These are phyloP conservation scores for Polypterus bichir DNA, from an alignment of 2,113 vertebrate species.

Conservation along the genomic window DNA sequence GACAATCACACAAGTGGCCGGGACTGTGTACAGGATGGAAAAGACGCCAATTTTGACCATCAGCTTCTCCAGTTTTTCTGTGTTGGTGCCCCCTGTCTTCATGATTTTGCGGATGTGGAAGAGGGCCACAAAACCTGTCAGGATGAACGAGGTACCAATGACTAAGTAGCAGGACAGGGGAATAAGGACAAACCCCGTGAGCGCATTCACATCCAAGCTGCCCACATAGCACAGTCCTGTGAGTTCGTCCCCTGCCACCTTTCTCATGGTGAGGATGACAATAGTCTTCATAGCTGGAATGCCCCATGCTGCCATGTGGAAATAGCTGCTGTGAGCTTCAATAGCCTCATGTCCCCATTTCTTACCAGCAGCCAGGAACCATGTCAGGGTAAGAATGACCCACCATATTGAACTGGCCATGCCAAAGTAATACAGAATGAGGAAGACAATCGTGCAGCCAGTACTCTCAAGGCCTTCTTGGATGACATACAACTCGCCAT, in stretches of 20 bases:
- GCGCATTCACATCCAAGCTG: slow-evolving; percentile 66
- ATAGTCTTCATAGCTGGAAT: slow-evolving; percentile 90
- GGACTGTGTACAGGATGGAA: slow-evolving; percentile 93
- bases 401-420: slow-evolving; percentile 98
- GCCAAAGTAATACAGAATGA: slow-evolving; percentile 92
- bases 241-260: slow-evolving; percentile 89
- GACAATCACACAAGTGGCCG: slow-evolving; percentile 88
- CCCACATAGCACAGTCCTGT: slow-evolving; percentile 92
- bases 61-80: slow-evolving; percentile 93
- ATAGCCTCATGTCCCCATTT: slow-evolving; percentile 98
- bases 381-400: slow-evolving; percentile 90
- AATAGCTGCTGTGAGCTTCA: slow-evolving; percentile 92
- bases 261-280: slow-evolving; percentile 85
- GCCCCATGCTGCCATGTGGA: slow-evolving; percentile 94
- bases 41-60: slow-evolving; percentile 97
- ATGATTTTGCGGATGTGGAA: slow-evolving; percentile 95
- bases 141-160: slow-evolving; percentile 87
- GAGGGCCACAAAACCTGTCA: slow-evolving; percentile 89
- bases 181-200: slow-evolving; percentile 84
- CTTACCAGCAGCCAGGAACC: slow-evolving; percentile 92
- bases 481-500: slow-evolving; percentile 80
- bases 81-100: slow-evolving; percentile 93
- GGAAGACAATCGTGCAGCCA: slow-evolving; percentile 90
- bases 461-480: slow-evolving; percentile 91
- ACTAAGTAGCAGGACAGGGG: slow-evolving; percentile 87